Conservation (phyloP, 2,797 vertebrate species). For the Poecilia wingei region DNA sequence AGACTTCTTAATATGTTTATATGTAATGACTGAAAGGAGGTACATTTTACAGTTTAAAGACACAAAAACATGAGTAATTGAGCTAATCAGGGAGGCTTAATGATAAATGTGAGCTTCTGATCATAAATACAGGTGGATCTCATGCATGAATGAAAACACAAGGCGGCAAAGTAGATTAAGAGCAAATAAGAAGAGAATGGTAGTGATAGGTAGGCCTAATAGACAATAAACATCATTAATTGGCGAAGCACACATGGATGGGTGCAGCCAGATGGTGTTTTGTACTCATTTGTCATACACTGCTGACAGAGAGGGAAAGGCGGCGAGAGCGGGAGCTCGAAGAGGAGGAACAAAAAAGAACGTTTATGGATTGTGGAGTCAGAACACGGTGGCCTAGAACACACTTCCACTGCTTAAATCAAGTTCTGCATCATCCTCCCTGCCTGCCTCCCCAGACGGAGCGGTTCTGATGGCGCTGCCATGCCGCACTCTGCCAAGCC, state of each 20-base stretch:
- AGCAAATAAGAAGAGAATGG: conserved; percentile 69
- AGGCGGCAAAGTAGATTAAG: conserved; percentile 45
- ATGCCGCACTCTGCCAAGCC: conserved; percentile 61
- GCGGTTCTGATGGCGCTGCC: conserved; percentile 51
- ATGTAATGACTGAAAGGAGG: background rate
- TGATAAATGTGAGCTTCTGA: conserved; percentile 24
- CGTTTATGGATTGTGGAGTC: conserved; percentile 61
- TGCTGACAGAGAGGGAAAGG: conserved; percentile 64
- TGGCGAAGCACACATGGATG: conserved; percentile 75
- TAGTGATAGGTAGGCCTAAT: conserved; percentile 68
- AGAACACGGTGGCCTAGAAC: conserved; percentile 48
- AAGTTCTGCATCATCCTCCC: conserved; percentile 44
- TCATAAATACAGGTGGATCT: conserved; percentile 26
- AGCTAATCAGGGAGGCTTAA: conserved; percentile 20
- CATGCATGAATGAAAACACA: conserved; percentile 43
- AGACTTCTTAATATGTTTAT: no score
- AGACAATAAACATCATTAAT: conserved; percentile 78
- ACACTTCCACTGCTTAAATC: conserved; percentile 56
- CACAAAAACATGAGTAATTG: background rate
- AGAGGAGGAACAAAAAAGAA: conserved; percentile 39
- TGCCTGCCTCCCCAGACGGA: conserved; percentile 53
- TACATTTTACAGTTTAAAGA: background rate
- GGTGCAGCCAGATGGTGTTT: conserved; percentile 82
- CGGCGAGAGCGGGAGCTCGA: conserved; percentile 36
- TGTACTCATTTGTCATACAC: conserved; percentile 82